phyloP scores from a whole-genome alignment of 2,888 invertebrate genomes.

The Parasteatoda lunata region DNA sequence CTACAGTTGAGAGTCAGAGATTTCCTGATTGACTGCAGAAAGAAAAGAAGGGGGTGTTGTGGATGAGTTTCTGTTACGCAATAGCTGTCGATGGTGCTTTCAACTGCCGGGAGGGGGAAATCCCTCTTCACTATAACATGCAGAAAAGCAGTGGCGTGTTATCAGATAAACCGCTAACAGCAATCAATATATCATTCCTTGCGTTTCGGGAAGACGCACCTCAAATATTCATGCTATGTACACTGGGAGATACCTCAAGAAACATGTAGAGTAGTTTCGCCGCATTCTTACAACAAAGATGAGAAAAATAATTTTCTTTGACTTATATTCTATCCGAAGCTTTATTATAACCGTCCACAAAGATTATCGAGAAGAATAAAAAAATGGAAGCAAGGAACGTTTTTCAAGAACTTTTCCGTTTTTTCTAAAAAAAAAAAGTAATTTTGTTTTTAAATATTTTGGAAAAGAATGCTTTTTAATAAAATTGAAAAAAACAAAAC shows the following conservation, averaged over 20 bases:
- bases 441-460: too few relatives aligned
- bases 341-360: constrained; percentile 40
- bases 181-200: constrained; percentile 65
- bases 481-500: too few relatives aligned
- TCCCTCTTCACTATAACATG: constrained; percentile 7
- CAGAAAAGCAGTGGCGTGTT: constrained; percentile 38
- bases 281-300: constrained; percentile 17
- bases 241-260: constrained; percentile 22
- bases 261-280: background rate
- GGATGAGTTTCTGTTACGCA: constrained; percentile 25
- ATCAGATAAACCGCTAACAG: constrained; percentile 54
- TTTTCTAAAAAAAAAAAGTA: too few relatives aligned
- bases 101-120: constrained; percentile 13
- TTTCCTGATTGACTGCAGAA: background rate
- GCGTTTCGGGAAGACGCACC: constrained; percentile 48
- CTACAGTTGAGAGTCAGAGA: too few relatives aligned
- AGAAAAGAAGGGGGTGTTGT: background rate
- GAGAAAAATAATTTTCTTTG: constrained; percentile 47
- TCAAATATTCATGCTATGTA: constrained; percentile 66
- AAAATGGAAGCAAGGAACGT: too few relatives aligned
- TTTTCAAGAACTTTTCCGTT: too few relatives aligned
- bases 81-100: constrained; percentile 34
- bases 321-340: constrained; percentile 46
- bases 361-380: too few relatives aligned
- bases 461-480: too few relatives aligned